phyloP scores from a whole-genome alignment of 1,140 invertebrate species.

The Zaprionus vittiger region DNA sequence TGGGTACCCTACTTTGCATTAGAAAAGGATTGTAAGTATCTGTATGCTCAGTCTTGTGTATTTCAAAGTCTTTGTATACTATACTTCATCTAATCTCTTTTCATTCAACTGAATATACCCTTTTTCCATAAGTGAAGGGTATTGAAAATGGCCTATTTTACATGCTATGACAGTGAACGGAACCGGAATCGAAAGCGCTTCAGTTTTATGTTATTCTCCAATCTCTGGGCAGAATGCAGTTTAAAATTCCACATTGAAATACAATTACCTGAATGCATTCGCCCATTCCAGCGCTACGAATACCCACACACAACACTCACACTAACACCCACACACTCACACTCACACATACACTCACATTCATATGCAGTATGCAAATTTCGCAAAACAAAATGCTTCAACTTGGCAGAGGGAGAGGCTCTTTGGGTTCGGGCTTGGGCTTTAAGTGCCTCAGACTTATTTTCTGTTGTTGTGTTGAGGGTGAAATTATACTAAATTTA shows the following conservation, averaged over 20 bases:
- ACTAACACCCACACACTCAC: conserved; percentile 3
- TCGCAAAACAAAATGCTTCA: conserved; percentile 45
- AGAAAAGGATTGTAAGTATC: neutral
- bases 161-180: neutral
- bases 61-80: too few relatives aligned
- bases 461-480: conserved; percentile 41
- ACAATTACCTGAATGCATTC: conserved; percentile 60
- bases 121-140: neutral
- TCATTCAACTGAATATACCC: neutral
- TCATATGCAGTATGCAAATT: conserved; percentile 30
- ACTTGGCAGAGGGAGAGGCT: conserved; percentile 26
- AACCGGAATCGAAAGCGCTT: neutral
- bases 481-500: conserved; percentile 71
- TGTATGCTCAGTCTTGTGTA: neutral
- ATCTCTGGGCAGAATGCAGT: neutral
- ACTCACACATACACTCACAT: neutral
- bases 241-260: conserved; percentile 6
- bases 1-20: neutral
- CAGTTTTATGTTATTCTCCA: neutral
- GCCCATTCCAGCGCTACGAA: neutral
- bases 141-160: neutral
- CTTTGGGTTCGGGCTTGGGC: conserved; percentile 25
- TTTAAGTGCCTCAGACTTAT: conserved; percentile 60
- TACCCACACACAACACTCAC: neutral
- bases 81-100: too few relatives aligned